Evolutionary conservation across 2,888 invertebrate species (phyloP).

Genomic region (Amiota communis): DNA sequence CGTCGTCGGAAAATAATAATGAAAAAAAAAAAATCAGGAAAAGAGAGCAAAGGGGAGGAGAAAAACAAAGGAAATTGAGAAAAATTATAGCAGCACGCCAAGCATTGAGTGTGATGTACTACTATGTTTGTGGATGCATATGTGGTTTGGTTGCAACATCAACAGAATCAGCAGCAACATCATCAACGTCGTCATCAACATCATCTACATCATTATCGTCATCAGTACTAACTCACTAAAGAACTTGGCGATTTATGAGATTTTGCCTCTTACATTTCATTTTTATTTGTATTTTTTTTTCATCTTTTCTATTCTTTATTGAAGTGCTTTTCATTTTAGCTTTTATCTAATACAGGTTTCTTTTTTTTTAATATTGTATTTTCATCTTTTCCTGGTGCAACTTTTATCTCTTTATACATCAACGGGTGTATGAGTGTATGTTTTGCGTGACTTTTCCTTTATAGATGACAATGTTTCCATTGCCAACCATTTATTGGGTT

Average conservation of each 20-base stretch:
- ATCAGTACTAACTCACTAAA: background rate
- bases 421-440: background rate
- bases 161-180: background rate
- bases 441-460: conserved; percentile 1
- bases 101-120: background rate
- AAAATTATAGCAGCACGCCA: background rate
- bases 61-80: background rate
- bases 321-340: conserved; percentile 14
- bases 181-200: background rate
- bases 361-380: background rate
- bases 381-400: background rate
- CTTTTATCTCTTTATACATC: background rate
- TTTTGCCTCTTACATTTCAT: conserved; percentile 14
- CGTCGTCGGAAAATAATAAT: too few species aligned
- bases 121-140: too few species aligned
- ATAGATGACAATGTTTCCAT: conserved; percentile 2
- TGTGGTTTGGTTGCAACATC: background rate
- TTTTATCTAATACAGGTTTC: conserved; percentile 14
- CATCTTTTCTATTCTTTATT: background rate
- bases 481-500: conserved; percentile 27
- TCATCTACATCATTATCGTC: background rate
- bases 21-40: background rate
- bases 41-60: background rate
- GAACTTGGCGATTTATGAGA: conserved; percentile 24
- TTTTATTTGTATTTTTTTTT: conserved; percentile 8